phyloP scores from a whole-genome alignment of 2,888 invertebrate species.

The Eugnorisma glareosa region DNA sequence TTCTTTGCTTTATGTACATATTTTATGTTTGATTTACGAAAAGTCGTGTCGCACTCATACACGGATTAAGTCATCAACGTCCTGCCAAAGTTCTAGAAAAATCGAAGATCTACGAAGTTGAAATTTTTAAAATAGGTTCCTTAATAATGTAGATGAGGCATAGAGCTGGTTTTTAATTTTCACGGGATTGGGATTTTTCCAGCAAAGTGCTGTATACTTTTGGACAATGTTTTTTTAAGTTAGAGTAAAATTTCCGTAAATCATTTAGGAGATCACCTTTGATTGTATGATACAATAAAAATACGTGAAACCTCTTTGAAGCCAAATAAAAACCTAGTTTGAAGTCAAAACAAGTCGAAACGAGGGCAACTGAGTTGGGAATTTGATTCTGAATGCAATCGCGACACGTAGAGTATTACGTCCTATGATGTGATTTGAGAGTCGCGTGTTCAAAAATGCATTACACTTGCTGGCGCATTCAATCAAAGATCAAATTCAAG shows the following conservation, averaged over 20 bases:
- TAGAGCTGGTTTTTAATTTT: not conserved
- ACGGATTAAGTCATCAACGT: not conserved
- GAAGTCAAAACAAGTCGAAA: constrained; percentile 14
- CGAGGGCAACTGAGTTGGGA: not conserved
- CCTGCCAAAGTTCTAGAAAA: not conserved
- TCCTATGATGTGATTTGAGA: not conserved
- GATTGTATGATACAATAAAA: not conserved
- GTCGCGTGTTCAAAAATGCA: not conserved
- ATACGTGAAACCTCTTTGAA: constrained; percentile 5
- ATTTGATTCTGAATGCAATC: constrained; percentile 38
- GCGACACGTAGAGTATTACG: constrained; percentile 35
- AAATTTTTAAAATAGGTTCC: not conserved
- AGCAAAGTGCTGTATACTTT: not conserved
- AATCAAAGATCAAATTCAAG: not conserved
- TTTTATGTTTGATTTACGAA: not conserved
- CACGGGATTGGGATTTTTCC: not conserved
- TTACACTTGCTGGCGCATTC: not conserved
- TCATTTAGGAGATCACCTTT: not conserved
- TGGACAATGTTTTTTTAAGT: not conserved
- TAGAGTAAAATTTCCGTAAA: not conserved
- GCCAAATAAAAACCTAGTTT: constrained; percentile 13
- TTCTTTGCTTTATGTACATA: not conserved
- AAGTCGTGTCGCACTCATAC: not conserved
- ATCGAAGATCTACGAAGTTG: not conserved
- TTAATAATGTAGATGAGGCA: not conserved